Evolutionary conservation across 2,797 vertebrate species (phyloP), one percentile per base, ranked within the genome.

Genomic region (Parambassis ranga): DNA sequence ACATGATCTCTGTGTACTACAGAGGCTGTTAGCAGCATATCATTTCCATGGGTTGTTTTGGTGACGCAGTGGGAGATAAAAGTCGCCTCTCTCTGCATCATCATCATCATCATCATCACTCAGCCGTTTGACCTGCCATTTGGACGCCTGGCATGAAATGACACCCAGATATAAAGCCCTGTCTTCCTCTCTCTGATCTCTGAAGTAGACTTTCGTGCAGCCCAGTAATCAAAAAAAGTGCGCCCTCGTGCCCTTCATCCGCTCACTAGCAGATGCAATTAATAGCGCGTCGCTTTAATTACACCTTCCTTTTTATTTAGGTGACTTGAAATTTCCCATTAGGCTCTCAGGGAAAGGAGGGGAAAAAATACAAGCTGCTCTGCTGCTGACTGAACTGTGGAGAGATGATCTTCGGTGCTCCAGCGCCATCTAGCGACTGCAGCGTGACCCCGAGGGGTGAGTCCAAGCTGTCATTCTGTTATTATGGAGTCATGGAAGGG

Each of bases 291-390:
- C 77, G 74, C 65, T 65, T 90, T 89, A 89, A 89, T 91, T 89
- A 89, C 69, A 87, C 71, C 69, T 90, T 83, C 79, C 80, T 87
- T 82, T 79, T 89, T 87, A 87, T 91, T 90, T 88, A 82, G 86
- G 82, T 84, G 89, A 87, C 83, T 88, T 83, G 35, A 88, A 76
- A 88, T 87, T 79, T 90, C 87, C 87, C 84, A 86, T 81, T 79
- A 84, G 85, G 64, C 81, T 86, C 57, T 23, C 11, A 55, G 57
- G 28, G 44, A 62, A 28, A 20, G 28, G 36, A 28, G 26, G 35
- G 26, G 18, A 28, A 15, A 28, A 36, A 22, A 46, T 44, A 27
- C 20, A 31, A 33, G 18, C 36, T 33, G 74, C 49, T 53, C 46
- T 71, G 58, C 15, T 10, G 61, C 63, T 67, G 59, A 37, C 58